Conservation (phyloP, 2,113 vertebrate species). For the Equus przewalskii region DNA sequence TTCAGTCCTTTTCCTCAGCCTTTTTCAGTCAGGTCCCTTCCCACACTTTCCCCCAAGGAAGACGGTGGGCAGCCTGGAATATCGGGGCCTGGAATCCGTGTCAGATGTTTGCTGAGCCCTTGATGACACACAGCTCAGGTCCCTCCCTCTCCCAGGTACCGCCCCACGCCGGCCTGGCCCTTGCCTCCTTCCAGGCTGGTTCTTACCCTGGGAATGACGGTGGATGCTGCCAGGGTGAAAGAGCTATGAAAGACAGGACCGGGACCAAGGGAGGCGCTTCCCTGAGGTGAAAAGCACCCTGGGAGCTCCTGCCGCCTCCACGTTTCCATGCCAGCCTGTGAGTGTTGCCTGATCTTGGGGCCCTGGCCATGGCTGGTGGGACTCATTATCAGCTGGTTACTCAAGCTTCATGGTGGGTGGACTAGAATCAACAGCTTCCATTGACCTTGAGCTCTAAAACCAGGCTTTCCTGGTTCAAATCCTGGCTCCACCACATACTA, state of each 20-base stretch:
- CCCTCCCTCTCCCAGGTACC: neutral
- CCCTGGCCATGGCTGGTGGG: neutral
- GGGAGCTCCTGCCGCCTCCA: neutral
- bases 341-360: neutral
- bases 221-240: neutral
- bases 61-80: neutral
- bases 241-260: neutral
- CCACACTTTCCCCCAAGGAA: neutral
- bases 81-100: neutral
- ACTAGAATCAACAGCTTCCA: neutral
- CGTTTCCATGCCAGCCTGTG: neutral
- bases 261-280: neutral
- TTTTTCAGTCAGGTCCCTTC: neutral
- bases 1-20: neutral
- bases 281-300: neutral
- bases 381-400: neutral
- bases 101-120: neutral
- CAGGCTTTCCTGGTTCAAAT: neutral
- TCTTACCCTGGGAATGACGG: neutral
- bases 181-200: too few species aligned
- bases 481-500: neutral
- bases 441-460: neutral
- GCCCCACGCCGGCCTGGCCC: neutral
- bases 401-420: neutral
- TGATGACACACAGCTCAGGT: neutral